A percentile compares a stretch with the other conserved stretches of the same genome.
phyloP scores from a whole-genome alignment of 1,140 invertebrate genomes.

The Drosophila seguyi region DNA sequence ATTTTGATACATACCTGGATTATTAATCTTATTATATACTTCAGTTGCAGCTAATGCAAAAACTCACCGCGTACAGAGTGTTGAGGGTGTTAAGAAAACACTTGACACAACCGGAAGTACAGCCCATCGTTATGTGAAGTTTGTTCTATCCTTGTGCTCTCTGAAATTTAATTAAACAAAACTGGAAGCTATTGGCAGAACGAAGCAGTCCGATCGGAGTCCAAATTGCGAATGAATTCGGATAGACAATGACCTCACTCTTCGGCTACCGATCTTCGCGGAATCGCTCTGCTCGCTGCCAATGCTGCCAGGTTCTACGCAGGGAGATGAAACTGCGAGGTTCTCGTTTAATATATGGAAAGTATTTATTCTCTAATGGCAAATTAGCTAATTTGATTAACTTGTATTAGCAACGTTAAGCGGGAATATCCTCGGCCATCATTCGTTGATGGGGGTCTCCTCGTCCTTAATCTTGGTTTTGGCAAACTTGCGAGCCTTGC shows the following conservation, averaged over 20 bases:
- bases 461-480: conserved; percentile 70
- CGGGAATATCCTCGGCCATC: conserved; percentile 27
- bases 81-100: conserved; percentile 71
- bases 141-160: not conserved
- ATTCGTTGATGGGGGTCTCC: conserved; percentile 64
- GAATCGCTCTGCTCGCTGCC: conserved; percentile 15
- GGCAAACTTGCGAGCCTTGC: conserved; percentile 65
- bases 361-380: conserved; percentile 58
- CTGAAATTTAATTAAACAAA: conserved; percentile 4
- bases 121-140: conserved; percentile 59
- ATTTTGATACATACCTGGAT: not conserved
- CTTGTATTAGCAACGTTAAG: conserved; percentile 18
- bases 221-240: conserved; percentile 42
- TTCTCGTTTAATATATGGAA: conserved; percentile 39
- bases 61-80: conserved; percentile 69
- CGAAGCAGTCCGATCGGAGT: conserved; percentile 34
- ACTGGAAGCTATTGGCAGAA: not conserved
- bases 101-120: conserved; percentile 71
- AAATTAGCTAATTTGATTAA: conserved; percentile 57
- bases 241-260: conserved; percentile 2
- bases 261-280: conserved; percentile 13
- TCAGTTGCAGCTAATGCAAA: not conserved
- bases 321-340: conserved; percentile 7
- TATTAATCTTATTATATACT: not conserved
- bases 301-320: conserved; percentile 49